phyloP scores from a whole-genome alignment of 2,888 invertebrate genomes.

The Synergus laeviventris region DNA sequence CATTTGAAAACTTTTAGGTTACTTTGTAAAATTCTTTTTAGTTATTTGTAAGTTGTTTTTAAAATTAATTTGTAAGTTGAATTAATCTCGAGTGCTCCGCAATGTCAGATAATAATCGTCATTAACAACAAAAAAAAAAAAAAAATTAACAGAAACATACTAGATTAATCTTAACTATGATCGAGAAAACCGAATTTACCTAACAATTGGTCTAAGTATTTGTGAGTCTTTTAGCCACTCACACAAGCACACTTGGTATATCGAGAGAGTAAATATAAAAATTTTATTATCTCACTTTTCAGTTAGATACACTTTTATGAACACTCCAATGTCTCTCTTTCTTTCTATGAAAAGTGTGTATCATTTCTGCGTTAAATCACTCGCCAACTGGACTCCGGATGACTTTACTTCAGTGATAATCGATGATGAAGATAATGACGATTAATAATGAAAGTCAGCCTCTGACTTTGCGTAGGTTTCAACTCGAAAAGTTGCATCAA shows the following conservation, averaged over 20 bases:
- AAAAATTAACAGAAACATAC: not conserved
- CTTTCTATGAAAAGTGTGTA: conserved; percentile 63
- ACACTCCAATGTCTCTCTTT: conserved; percentile 59
- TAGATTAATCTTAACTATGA: conserved; percentile 8
- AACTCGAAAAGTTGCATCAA: conserved; percentile 63
- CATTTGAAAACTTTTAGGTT: not conserved
- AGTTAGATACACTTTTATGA: conserved; percentile 33
- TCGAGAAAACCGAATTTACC: conserved; percentile 16
- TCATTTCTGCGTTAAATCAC: conserved; percentile 56
- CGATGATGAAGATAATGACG: conserved; percentile 55
- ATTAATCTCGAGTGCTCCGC: conserved; percentile 17
- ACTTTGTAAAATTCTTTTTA: conserved; percentile 1
- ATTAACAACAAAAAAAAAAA: conserved; percentile 16
- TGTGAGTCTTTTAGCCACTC: conserved; percentile 18
- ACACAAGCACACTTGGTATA: conserved; percentile 44
- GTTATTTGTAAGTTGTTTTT: conserved; percentile 4
- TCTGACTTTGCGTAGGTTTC: conserved; percentile 54
- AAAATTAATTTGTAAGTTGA: conserved; percentile 14
- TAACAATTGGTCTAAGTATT: conserved; percentile 26
- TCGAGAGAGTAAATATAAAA: conserved; percentile 63
- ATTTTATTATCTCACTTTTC: conserved; percentile 52
- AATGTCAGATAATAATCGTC: conserved; percentile 30
- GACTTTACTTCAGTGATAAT: conserved; percentile 30
- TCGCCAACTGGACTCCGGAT: conserved; percentile 53
- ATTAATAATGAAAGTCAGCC: conserved; percentile 62